Base-by-base conservation (phyloP, 2,888 invertebrate species). In the Pristionchus japonicus region DNA sequence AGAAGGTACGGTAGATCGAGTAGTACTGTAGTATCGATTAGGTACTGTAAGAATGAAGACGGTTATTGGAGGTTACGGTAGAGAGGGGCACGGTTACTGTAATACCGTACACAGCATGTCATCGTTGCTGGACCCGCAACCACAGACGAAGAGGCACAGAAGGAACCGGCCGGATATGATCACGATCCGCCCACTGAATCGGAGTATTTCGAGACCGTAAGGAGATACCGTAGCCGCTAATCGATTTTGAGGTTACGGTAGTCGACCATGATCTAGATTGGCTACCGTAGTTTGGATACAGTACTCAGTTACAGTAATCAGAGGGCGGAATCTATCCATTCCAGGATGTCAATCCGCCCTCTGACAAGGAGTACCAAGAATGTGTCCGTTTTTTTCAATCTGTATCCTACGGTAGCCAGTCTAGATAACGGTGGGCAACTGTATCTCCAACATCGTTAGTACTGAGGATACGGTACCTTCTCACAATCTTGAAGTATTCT, bases 281-380 rank as follows among this genome's bases (percentile, higher is more conserved):
- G 70, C 20, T 70, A 70, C 70, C 9, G 70, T 70, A 70, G 20
- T 37, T 13, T 27, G 13, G 64, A 64, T n/a, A n/a, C n/a, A n/a
- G n/a, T n/a, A n/a, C n/a, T n/a, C n/a, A n/a, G 40, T 23, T 23
- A 40, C 74, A 1, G 40, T 64, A 64, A 23, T n/a, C 11, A 27
- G 31, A 27, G 67, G 17, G 64, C 43, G 34, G 34, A 67, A 31
- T 31, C 34, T 7, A 27, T 47, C 43, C 15, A 77, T 77, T 77
- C n/a, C 77, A 77, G 77, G 77, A 77, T 20, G 43, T n/a, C 23
- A 77, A 77, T 77, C 77, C 77, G 40, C 77, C 77, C 43, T 77
- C 77, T 23, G 77, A 77, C n/a, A 20, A 23, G 17, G 77, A 47
- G 77, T 77, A 77, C 77, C 77, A 34, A 20, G 77, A 77, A 47